Conservation (phyloP, 2,113 vertebrate genomes). For the Electrona antarctica region DNA sequence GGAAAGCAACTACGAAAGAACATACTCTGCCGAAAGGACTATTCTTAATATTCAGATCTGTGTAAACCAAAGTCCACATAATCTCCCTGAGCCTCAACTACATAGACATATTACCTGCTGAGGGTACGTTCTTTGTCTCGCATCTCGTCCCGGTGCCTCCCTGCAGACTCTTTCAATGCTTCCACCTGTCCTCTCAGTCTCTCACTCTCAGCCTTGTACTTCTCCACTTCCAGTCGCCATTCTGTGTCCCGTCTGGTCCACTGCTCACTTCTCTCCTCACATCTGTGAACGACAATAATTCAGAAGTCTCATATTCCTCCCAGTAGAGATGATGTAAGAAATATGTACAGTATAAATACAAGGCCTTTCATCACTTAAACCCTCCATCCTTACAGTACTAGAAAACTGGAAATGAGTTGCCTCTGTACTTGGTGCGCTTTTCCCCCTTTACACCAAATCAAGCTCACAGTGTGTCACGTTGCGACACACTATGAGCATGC, state of each 20-base stretch:
- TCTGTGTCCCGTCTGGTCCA: conserved; percentile 53
- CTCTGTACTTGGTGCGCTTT: no score
- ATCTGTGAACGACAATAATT: conserved; percentile 45
- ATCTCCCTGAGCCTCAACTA: not conserved
- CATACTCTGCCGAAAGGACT: no score
- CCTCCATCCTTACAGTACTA: not conserved
- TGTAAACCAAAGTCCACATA: not conserved
- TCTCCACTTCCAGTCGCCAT: conserved; percentile 59
- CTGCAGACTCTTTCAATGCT: conserved; percentile 61
- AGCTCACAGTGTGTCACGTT: no score
- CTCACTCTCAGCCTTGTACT: conserved; percentile 66
- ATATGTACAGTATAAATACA: not conserved
- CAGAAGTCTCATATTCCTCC: not conserved
- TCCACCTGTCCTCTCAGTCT: conserved; percentile 73
- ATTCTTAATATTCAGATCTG: no score
- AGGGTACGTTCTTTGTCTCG: conserved; percentile 62
- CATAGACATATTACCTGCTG: conserved; percentile 63
- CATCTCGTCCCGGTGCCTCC: conserved; percentile 64
- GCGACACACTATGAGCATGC: not conserved
- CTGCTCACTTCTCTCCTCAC: conserved; percentile 47
- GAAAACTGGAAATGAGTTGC: no score
- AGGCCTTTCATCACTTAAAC: not conserved
- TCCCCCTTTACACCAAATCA: no score
- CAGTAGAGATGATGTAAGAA: not conserved
- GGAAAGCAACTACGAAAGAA: no score